Conservation (phyloP, 2,113 vertebrate genomes). For the Ochotona princeps region DNA sequence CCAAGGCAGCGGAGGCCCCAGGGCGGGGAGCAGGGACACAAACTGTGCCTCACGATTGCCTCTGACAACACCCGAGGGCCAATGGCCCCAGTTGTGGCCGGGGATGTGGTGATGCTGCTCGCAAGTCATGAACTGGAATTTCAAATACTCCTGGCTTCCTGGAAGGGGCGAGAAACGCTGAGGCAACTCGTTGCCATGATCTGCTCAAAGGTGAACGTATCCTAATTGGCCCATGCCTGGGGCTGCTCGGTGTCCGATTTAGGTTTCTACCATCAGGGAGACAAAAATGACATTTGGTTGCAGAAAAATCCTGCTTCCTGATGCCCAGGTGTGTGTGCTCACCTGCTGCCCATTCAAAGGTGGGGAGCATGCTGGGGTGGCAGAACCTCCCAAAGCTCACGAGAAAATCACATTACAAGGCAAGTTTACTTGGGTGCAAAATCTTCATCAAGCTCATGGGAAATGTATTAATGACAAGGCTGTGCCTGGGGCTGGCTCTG, state of each 20-base stretch:
- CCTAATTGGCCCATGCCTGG: background rate
- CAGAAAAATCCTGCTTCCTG: background rate
- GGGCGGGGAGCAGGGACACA: background rate
- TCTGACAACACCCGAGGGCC: background rate
- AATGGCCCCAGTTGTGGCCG: background rate
- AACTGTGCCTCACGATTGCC: background rate
- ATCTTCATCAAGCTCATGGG: too few species aligned
- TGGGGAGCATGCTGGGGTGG: too few species aligned
- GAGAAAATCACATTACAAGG: too few species aligned
- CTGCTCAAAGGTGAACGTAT: background rate
- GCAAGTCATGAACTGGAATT: background rate
- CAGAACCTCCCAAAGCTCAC: too few species aligned
- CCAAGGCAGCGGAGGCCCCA: background rate
- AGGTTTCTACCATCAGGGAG: background rate
- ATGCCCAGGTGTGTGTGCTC: background rate
- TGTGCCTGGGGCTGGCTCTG: too few species aligned
- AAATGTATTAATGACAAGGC: too few species aligned
- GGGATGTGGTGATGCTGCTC: background rate
- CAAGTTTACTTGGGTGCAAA: too few species aligned
- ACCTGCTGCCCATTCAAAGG: background rate
- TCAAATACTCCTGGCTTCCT: background rate
- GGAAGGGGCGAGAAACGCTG: too few species aligned
- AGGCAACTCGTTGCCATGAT: background rate
- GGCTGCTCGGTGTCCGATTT: background rate
- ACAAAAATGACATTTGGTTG: background rate